These are phyloP conservation scores for Eurois occulta DNA, from an alignment of 2,888 invertebrate genomes.

Conservation along the genomic window DNA sequence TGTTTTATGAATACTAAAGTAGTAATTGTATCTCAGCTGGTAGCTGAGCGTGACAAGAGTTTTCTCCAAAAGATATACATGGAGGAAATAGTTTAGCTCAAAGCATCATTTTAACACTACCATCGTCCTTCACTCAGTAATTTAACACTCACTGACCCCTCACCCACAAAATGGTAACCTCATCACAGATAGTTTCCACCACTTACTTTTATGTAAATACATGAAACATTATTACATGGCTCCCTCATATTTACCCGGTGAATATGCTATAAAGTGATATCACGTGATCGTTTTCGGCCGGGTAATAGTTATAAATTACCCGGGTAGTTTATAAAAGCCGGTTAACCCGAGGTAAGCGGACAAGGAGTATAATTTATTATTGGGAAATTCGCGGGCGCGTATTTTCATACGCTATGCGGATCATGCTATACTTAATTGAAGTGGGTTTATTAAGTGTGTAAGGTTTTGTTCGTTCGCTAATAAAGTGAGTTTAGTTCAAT, in stretches of 20 bases:
- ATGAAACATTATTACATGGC: slow-evolving; percentile 81
- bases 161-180: slow-evolving; percentile 38
- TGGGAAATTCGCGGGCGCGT: slow-evolving; percentile 87
- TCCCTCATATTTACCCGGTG: slow-evolving; percentile 88
- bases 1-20: background rate
- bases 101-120: background rate
- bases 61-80: background rate
- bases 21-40: background rate
- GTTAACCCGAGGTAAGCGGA: slow-evolving; percentile 90
- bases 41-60: background rate
- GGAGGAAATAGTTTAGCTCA: too few relatives aligned
- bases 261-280: slow-evolving; percentile 90
- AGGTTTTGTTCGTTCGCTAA: slow-evolving; percentile 9
- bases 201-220: slow-evolving; percentile 74
- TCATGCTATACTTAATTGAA: slow-evolving; percentile 73
- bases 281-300: slow-evolving; percentile 89
- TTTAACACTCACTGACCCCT: slow-evolving; percentile 15
- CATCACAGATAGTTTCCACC: slow-evolving; percentile 59
- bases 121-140: slow-evolving; percentile 31
- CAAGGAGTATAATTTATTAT: slow-evolving; percentile 90
- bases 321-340: slow-evolving; percentile 90
- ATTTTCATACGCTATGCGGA: slow-evolving; percentile 83
- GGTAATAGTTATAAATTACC: slow-evolving; percentile 91
- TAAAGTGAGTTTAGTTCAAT: slow-evolving; percentile 2
- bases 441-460: slow-evolving; percentile 44